Evolutionary conservation across 2,113 vertebrate species (phyloP), one percentile per base, ranked within the genome.

Genomic region (Xenus cinereus): DNA sequence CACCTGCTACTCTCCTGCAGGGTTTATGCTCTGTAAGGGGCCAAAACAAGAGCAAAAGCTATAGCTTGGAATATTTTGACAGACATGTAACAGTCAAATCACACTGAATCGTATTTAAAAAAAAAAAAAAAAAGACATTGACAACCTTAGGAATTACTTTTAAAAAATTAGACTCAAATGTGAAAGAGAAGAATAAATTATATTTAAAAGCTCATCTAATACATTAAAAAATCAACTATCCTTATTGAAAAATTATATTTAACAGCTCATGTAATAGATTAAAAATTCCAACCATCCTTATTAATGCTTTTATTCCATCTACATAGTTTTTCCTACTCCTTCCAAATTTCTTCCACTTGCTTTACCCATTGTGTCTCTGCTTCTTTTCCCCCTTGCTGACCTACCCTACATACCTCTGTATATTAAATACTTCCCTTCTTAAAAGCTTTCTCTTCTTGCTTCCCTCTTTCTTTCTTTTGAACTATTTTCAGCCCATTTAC

Each of bases 161-260:
- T 4, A 28, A 28, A 21, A 90, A 76, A n/a, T 32, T 57, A 83
- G 11, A 83, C 85, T 94, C 10, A 87, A 78, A 85, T n/a, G 46
- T 89, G 77, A 82, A 82, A 80, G 39, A 89, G 60, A 9, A 87
- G 66, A 89, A 89, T 89, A 84, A 93, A 71, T 90, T 57, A 41
- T 45, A 82, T 88, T 77, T 90, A 69, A 93, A 17, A 60, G 12
- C 32, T 90, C 69, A 60, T 71, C 50, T 89, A 84, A 89, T 37
- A 87, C 30, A 62, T 64, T 64, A 43, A 23, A 64, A 78, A 91
- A 54, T 35, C 41, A 86, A 26, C 30, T 68, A 39, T 64, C 27
- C 27, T 85, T 84, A 66, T n/a, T 85, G 76, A 93, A 91, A 94
- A 91, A 68, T 83, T 6, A 3, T 81, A 87, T 83, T 91, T 93